These are phyloP conservation scores for Pocota personata DNA, from an alignment of 2,888 invertebrate genomes.

Conservation along the genomic window DNA sequence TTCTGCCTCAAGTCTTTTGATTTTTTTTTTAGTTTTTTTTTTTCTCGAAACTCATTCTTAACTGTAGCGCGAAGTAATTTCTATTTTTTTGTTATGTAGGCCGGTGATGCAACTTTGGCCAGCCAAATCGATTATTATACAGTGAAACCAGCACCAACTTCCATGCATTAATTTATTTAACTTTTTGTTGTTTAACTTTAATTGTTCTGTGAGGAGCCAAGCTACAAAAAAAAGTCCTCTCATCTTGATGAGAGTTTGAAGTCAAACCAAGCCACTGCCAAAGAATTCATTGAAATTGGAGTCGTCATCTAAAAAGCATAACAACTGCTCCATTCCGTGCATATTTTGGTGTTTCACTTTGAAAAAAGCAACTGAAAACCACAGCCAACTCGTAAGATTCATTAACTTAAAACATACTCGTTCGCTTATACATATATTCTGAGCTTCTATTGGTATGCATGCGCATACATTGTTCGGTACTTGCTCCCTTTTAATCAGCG, in stretches of 20 bases:
- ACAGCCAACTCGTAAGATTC: constrained; percentile 27
- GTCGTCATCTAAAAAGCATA: constrained; percentile 67
- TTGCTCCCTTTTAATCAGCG: constrained; percentile 74
- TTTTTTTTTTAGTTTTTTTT: constrained; percentile 1
- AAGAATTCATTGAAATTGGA: constrained; percentile 59
- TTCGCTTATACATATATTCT: not conserved
- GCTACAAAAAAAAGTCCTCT: constrained; percentile 1
- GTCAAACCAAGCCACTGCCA: not conserved
- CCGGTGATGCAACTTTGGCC: constrained; percentile 40
- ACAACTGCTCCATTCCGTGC: constrained; percentile 73
- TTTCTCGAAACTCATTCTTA: constrained; percentile 29
- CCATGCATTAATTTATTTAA: constrained; percentile 70
- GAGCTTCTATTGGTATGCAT: constrained; percentile 63
- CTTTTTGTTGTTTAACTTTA: constrained; percentile 70
- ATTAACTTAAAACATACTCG: constrained; percentile 54
- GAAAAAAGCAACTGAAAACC: constrained; percentile 1
- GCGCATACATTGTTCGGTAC: constrained; percentile 62
- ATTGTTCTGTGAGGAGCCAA: constrained; percentile 56
- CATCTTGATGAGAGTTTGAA: constrained; percentile 48
- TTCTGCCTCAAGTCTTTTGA: constrained; percentile 44
- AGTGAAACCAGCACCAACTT: constrained; percentile 38
- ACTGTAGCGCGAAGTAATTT: constrained; percentile 65
- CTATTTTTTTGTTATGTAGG: constrained; percentile 43
- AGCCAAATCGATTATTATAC: constrained; percentile 65
- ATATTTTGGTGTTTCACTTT: constrained; percentile 66